Conservation (phyloP, 2,797 vertebrate genomes). For the Thamnophis elegans region DNA sequence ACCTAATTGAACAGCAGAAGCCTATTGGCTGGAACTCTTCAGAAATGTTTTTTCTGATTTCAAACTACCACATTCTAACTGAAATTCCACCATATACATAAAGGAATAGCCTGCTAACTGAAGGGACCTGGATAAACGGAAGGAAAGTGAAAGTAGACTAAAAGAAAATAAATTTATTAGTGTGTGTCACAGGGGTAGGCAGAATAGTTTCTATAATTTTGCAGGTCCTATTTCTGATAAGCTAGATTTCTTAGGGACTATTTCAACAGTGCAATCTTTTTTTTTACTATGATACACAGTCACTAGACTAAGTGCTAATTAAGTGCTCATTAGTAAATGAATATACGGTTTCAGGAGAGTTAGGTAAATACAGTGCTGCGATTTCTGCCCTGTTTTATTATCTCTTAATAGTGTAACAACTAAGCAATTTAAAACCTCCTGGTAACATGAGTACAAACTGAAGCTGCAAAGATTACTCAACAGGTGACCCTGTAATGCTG, state of each 20-base stretch:
- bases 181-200: not conserved
- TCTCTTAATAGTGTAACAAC: conserved; percentile 27
- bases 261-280: not conserved
- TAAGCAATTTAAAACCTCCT: conserved; percentile 38
- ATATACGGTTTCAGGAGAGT: not conserved
- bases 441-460: conserved; percentile 27
- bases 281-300: not conserved
- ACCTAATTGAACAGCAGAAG: conserved; percentile 9
- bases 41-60: conserved; percentile 19
- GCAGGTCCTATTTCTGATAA: not conserved
- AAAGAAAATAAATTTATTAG: not conserved
- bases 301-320: not conserved
- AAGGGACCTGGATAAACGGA: not conserved
- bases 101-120: not conserved
- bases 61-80: conserved; percentile 37
- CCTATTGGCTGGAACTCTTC: conserved; percentile 31
- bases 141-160: not conserved
- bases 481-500: not conserved
- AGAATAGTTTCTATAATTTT: not conserved
- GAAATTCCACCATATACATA: conserved; percentile 10
- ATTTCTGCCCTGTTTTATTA: conserved; percentile 7
- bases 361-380: not conserved
- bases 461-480: conserved; percentile 26
- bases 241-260: not conserved
- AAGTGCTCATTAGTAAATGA: conserved; percentile 9